Evolutionary conservation across 1,140 invertebrate genomes (phyloP), one percentile per base, ranked within the genome.

Genomic region (Whitmania pigra): DNA sequence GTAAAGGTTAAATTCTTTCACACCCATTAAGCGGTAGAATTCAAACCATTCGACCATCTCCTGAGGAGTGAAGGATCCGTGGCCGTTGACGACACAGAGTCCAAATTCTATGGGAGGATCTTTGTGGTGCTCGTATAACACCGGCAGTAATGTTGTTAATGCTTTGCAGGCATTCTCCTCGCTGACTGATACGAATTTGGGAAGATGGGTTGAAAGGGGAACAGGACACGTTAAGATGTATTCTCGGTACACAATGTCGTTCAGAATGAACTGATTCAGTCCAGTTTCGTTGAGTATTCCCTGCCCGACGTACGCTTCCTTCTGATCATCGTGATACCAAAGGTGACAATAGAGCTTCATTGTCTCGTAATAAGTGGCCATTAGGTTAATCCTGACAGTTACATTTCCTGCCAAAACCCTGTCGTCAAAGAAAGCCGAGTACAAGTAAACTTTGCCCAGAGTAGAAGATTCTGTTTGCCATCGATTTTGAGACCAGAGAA

Each of bases 381-480:
- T 18, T 54, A 25, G 3, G 9, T 20, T 22, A 15, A 70, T 22
- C 9, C 71, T 53, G 0, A 71, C 57, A 15, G 13, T 13, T 7
- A 53, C n/a, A 40, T 25, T 13, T 6, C 54, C 71, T 17, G 53
- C 25, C 17, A 66, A 31, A 18, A 53, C n/a, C 27, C 71, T 53
- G 71, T 71, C 71, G 31, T 71, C 71, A 53, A 36, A 63, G 53
- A 71, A 71, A 7, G 71, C 71, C 29, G 71, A 71, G 55, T 71
- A 71, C 22, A 71, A 40, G 55, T 53, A 27, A 2, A 71, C 53
- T 53, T 71, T 53, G 40, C 53, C 69, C 15, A n/a, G 20, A 25
- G 40, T 25, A 13, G 20, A 29, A 36, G 67, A 25, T 40, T 36
- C 67, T 1, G 43, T 49, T 11, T 49, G 43, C 43, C 43, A 49